Evolutionary conservation across 2,113 vertebrate genomes (phyloP).

Genomic region (Nothoprocta pentlandii): DNA sequence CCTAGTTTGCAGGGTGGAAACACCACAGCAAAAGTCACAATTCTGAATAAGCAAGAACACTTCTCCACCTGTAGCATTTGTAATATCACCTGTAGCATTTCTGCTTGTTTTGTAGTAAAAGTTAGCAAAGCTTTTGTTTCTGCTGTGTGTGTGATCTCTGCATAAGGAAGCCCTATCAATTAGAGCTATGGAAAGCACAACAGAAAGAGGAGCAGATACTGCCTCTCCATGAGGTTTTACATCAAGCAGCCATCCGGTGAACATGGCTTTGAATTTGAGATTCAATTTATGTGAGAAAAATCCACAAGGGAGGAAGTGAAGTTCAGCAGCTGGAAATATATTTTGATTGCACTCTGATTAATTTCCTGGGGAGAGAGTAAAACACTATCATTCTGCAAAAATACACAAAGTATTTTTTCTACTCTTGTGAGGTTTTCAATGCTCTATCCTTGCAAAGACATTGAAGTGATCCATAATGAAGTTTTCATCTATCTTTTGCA

Average conservation of each 20-base stretch:
- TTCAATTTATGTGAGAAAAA: not conserved
- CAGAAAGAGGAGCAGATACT: not conserved
- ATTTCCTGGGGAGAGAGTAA: conserved; percentile 55
- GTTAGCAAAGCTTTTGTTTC: not conserved
- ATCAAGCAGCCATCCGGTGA: not conserved
- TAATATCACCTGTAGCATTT: not conserved
- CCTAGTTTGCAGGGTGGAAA: not conserved
- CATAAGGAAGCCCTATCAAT: not conserved
- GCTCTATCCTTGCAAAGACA: conserved; percentile 34
- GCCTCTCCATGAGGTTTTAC: not conserved
- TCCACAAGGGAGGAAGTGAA: conserved; percentile 43
- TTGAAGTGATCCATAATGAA: not conserved
- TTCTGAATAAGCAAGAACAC: not conserved
- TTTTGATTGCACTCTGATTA: conserved; percentile 66
- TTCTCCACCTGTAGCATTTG: not conserved
- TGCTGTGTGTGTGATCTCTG: not conserved
- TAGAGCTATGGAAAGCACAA: not conserved
- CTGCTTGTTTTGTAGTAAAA: not conserved
- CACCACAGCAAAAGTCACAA: not conserved
- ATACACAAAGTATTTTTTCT: not conserved
- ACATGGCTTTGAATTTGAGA: not conserved
- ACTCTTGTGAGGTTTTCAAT: not conserved
- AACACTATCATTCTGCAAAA: not conserved
- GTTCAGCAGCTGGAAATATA: conserved; percentile 46
- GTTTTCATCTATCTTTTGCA: not conserved